A percentile compares a stretch with the other conserved stretches of the same genome.
phyloP scores from a whole-genome alignment of 2,888 invertebrate species.

The Tipula helvola region DNA sequence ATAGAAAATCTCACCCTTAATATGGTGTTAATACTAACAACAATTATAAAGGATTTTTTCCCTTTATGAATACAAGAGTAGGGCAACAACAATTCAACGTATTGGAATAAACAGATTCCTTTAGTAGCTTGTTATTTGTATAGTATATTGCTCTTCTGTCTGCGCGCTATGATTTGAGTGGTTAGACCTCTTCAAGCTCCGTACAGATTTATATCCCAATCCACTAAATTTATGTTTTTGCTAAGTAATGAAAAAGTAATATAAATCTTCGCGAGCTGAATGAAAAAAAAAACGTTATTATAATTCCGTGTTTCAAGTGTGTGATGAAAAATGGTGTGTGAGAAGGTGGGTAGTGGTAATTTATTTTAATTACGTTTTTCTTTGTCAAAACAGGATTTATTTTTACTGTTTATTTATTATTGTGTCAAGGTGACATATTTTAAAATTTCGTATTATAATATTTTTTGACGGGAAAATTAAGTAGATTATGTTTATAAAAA shows the following conservation, averaged over 20 bases:
- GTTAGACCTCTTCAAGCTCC: neutral
- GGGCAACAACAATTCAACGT: neutral
- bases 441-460: neutral
- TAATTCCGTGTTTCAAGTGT: neutral
- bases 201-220: neutral
- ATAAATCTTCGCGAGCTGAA: neutral
- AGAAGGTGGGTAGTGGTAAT: neutral
- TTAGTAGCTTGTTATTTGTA: neutral
- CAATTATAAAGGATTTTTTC: neutral
- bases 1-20: neutral
- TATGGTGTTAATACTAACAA: neutral
- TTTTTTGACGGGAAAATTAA: neutral
- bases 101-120: neutral
- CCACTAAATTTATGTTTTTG: neutral
- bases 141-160: neutral
- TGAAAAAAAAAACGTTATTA: neutral
- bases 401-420: neutral
- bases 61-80: neutral
- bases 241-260: neutral
- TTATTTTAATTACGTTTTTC: neutral
- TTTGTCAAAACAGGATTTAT: neutral
- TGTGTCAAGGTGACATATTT: neutral
- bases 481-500: neutral
- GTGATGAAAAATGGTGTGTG: neutral
- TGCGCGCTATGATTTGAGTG: neutral